Percentiles rank a stretch among this genome's conserved stretches.
Evolutionary conservation across 2,888 invertebrate species (phyloP).

Genomic region (Dione juno): DNA sequence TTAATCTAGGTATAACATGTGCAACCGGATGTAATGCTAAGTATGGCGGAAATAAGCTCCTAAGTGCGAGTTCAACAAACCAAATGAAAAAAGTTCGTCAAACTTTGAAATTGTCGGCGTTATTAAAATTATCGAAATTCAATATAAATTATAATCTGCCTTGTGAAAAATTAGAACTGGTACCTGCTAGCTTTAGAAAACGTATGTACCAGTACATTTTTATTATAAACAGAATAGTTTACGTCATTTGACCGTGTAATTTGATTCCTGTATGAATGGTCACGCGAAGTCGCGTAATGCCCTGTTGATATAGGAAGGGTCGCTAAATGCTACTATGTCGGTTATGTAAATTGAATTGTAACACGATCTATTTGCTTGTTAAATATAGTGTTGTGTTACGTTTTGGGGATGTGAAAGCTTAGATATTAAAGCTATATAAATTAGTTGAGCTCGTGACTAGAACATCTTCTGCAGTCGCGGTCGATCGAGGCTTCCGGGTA

Average conservation of each 20-base stretch:
- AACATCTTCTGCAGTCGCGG: too few relatives aligned
- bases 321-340: slow-evolving; percentile 1
- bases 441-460: not conserved
- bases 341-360: slow-evolving; percentile 8
- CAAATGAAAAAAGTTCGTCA: too few relatives aligned
- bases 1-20: too few relatives aligned
- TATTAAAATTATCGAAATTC: too few relatives aligned
- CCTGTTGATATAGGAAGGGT: slow-evolving; percentile 8
- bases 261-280: not conserved
- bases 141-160: too few relatives aligned
- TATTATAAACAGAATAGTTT: not conserved
- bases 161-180: too few relatives aligned
- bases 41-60: too few relatives aligned
- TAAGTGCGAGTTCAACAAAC: too few relatives aligned
- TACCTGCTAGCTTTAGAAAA: not conserved
- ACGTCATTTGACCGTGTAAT: not conserved
- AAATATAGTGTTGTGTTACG: not conserved
- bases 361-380: not conserved
- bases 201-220: too few relatives aligned
- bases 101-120: too few relatives aligned
- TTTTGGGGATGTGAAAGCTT: not conserved
- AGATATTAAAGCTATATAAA: not conserved
- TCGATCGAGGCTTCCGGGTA: too few relatives aligned
- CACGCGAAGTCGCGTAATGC: slow-evolving; percentile 7
- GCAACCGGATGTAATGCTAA: too few relatives aligned